Percentiles rank a stretch among this genome's conserved stretches.
Conservation (phyloP, 2,888 invertebrate genomes). For the Brachynemurus nebulosus region DNA sequence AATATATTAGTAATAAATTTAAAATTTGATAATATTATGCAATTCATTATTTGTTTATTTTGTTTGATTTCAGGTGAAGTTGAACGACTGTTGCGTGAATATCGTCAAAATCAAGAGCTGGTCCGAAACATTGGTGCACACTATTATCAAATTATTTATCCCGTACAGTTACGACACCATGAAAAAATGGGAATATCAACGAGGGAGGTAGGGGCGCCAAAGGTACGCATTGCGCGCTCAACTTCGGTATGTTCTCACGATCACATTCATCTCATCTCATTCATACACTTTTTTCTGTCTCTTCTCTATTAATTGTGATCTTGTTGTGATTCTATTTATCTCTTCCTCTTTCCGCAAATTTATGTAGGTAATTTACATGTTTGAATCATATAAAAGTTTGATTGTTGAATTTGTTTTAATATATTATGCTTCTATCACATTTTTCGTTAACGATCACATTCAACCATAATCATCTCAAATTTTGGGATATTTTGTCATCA, state of each 20-base stretch:
- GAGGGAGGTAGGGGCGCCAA: slow-evolving; percentile 74
- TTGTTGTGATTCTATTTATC: too few relatives aligned
- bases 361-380: too few relatives aligned
- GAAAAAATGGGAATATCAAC: slow-evolving; percentile 94
- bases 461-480: too few relatives aligned
- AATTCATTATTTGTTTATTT: background rate
- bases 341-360: too few relatives aligned
- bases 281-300: slow-evolving; percentile 7
- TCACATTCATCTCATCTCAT: slow-evolving; percentile 6
- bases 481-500: too few relatives aligned
- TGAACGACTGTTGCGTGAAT: slow-evolving; percentile 79
- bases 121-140: slow-evolving; percentile 82
- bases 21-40: too few relatives aligned
- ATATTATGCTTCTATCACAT: too few relatives aligned
- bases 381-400: too few relatives aligned
- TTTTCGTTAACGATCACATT: too few relatives aligned
- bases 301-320: too few relatives aligned
- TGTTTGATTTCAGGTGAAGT: slow-evolving; percentile 59
- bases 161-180: slow-evolving; percentile 86
- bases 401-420: too few relatives aligned
- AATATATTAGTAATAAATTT: too few relatives aligned
- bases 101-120: slow-evolving; percentile 84
- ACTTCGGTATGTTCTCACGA: slow-evolving; percentile 41
- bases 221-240: slow-evolving; percentile 51
- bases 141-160: slow-evolving; percentile 90